These are phyloP conservation scores for Drosophila longiperda DNA, from an alignment of 2,888 invertebrate species.

Conservation along the genomic window DNA sequence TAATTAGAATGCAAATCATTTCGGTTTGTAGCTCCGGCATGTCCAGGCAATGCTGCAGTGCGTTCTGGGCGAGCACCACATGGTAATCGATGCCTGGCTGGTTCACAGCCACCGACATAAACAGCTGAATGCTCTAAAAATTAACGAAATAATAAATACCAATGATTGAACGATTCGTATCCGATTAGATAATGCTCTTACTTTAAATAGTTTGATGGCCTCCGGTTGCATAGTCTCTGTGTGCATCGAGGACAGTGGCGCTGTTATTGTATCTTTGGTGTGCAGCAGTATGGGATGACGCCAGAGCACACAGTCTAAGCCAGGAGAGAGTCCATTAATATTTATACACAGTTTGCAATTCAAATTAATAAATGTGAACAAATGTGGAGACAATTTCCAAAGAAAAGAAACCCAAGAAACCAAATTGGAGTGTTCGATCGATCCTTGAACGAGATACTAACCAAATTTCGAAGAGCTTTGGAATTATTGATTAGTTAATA, in stretches of 20 bases:
- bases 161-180: background rate
- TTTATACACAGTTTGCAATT: background rate
- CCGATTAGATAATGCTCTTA: slow-evolving; percentile 74
- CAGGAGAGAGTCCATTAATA: background rate
- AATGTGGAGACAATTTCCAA: background rate
- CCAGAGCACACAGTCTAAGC: slow-evolving; percentile 94
- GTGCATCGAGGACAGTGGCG: slow-evolving; percentile 95
- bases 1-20: slow-evolving; percentile 95
- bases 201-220: slow-evolving; percentile 97
- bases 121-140: slow-evolving; percentile 94
- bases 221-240: slow-evolving; percentile 95
- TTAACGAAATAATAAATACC: background rate
- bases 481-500: background rate
- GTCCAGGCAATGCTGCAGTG: slow-evolving; percentile 95
- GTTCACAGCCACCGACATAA: slow-evolving; percentile 98
- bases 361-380: background rate
- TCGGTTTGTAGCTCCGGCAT: slow-evolving; percentile 96
- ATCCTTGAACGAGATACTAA: background rate
- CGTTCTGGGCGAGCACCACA: slow-evolving; percentile 98
- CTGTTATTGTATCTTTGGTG: slow-evolving; percentile 95
- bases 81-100: slow-evolving; percentile 98
- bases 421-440: background rate
- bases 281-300: slow-evolving; percentile 95
- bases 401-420: background rate
- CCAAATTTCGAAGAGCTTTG: background rate